A percentile compares a stretch with the other conserved stretches of the same genome.
These are phyloP conservation scores for Blennius ocellaris DNA, from an alignment of 2,113 vertebrate species.

Conservation along the genomic window DNA sequence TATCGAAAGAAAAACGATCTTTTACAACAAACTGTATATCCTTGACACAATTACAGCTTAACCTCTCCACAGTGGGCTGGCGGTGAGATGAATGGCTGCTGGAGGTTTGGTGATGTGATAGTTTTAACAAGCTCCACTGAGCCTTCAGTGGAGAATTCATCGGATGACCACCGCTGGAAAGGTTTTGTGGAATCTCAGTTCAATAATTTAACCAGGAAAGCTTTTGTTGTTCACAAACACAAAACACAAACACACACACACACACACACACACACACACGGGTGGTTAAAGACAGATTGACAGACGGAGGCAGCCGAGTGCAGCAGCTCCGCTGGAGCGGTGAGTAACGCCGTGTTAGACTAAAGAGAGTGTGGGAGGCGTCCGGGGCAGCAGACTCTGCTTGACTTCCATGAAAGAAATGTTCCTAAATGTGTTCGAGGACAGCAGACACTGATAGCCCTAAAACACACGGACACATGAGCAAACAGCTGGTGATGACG, in stretches of 20 bases:
- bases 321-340: slow-evolving; percentile 1
- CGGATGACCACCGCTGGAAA: background rate
- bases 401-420: slow-evolving; percentile 70
- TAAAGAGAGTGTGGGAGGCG: slow-evolving; percentile 45
- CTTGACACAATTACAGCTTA: slow-evolving; percentile 31
- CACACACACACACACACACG: background rate
- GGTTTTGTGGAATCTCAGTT: slow-evolving; percentile 4
- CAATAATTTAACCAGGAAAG: background rate
- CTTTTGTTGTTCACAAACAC: background rate
- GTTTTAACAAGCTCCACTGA: slow-evolving; percentile 12
- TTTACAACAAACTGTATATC: background rate
- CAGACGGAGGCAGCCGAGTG: background rate
- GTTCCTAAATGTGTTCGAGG: slow-evolving; percentile 64
- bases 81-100: slow-evolving; percentile 43
- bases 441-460: slow-evolving; percentile 74
- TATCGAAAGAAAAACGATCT: background rate
- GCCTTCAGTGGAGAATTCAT: slow-evolving; percentile 22
- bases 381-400: slow-evolving; percentile 67
- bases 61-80: background rate
- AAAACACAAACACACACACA: background rate
- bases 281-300: background rate
- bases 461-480: slow-evolving; percentile 51
- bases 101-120: background rate
- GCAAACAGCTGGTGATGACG: slow-evolving; percentile 5
- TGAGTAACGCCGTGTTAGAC: slow-evolving; percentile 42